Evolutionary conservation across 2,113 vertebrate genomes (phyloP).

Genomic region (Pavo muticus): DNA sequence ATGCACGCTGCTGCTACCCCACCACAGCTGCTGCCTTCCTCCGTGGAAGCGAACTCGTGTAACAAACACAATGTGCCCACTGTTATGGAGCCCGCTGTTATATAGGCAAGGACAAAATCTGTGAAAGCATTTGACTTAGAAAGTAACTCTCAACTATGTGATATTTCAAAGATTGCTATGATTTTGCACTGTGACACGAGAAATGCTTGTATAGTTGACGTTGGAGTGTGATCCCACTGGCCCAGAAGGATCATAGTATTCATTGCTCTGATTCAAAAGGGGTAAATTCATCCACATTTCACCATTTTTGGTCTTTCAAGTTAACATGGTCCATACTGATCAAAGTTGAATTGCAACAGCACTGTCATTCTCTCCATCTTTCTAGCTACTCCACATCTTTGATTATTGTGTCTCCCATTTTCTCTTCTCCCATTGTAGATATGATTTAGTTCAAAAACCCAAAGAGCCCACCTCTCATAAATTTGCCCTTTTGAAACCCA

Average conservation of each 20-base stretch:
- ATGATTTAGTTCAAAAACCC: neutral
- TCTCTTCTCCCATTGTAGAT: neutral
- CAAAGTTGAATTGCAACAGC: fast-evolving
- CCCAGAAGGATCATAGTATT: fast-evolving
- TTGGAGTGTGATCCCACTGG: fast-evolving
- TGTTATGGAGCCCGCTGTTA: neutral
- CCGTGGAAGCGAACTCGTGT: no score
- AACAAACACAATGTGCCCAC: neutral
- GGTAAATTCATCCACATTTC: fast-evolving
- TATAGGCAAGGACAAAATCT: fast-evolving
- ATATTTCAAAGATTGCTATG: neutral
- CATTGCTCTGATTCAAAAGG: fast-evolving
- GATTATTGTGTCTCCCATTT: neutral
- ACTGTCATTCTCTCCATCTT: neutral
- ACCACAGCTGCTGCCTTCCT: neutral
- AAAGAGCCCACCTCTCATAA: fast-evolving
- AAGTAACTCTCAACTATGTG: fast-evolving
- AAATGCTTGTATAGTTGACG: fast-evolving
- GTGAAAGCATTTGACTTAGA: fast-evolving
- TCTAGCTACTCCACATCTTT: fast-evolving
- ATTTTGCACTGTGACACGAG: neutral
- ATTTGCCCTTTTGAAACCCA: neutral
- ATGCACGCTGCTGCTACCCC: fast-evolving
- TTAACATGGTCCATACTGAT: fast-evolving
- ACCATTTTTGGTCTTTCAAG: neutral